A percentile compares a stretch with the other conserved stretches of the same genome.
Conservation (phyloP, 2,113 vertebrate genomes). For the Ochotona curzoniae region DNA sequence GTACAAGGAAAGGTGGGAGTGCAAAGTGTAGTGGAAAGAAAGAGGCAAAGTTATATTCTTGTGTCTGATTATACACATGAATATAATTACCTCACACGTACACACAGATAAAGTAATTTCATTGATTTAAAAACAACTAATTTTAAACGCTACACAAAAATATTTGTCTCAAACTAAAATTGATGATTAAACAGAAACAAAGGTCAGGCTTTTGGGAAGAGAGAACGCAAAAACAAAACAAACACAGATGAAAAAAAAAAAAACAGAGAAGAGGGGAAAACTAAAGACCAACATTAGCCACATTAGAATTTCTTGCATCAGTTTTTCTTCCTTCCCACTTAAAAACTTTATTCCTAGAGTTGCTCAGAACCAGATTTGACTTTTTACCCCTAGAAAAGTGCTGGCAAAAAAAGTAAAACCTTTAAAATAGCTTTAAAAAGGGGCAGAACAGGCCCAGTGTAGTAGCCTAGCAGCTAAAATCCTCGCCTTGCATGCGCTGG, state of each 20-base stretch:
- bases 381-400: conserved; percentile 49
- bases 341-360: conserved; percentile 40
- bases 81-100: neutral
- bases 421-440: neutral
- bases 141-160: conserved; percentile 30
- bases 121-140: conserved; percentile 21
- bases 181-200: conserved; percentile 34
- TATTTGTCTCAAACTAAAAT: conserved; percentile 15
- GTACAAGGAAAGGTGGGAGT: neutral
- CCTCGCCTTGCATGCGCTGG: no score
- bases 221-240: neutral
- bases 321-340: conserved; percentile 63
- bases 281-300: conserved; percentile 38
- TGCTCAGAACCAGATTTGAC: conserved; percentile 32
- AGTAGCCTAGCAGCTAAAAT: no score
- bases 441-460: no score
- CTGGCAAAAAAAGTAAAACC: conserved; percentile 25
- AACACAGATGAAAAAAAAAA: conserved; percentile 34
- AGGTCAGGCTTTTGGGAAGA: conserved; percentile 14
- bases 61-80: neutral
- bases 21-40: neutral
- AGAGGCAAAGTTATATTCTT: neutral
- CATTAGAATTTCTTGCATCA: neutral
- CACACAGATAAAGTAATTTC: neutral
- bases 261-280: conserved; percentile 38